These are phyloP conservation scores for Globodera ellingtonae DNA, from an alignment of 1,140 invertebrate genomes.

Conservation along the genomic window DNA sequence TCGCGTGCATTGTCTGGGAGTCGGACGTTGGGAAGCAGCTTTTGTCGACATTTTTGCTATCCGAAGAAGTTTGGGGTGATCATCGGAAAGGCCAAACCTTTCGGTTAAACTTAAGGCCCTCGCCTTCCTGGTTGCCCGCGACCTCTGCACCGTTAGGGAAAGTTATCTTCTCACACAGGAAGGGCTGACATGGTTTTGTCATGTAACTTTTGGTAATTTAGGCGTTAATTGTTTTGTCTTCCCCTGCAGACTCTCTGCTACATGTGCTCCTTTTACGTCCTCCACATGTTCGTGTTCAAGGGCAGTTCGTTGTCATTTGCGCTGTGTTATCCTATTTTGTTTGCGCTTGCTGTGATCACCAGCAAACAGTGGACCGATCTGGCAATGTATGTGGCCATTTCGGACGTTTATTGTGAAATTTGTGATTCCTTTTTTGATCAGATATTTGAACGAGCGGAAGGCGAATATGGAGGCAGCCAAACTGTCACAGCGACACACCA, in stretches of 20 bases:
- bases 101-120: slow-evolving; percentile 8
- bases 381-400: background rate
- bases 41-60: slow-evolving; percentile 33
- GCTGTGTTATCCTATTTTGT: background rate
- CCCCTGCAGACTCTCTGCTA: slow-evolving; percentile 2
- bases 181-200: slow-evolving; percentile 3
- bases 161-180: slow-evolving; percentile 3
- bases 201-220: slow-evolving; percentile 6
- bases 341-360: slow-evolving; percentile 3
- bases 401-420: background rate
- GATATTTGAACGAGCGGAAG: slow-evolving; percentile 24
- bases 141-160: slow-evolving; percentile 17
- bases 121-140: slow-evolving; percentile 20
- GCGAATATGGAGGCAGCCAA: slow-evolving; percentile 29
- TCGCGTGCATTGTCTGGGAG: slow-evolving; percentile 32
- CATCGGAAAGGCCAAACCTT: too few species aligned
- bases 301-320: slow-evolving; percentile 18
- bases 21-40: slow-evolving; percentile 25
- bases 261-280: slow-evolving; percentile 12
- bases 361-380: slow-evolving; percentile 19
- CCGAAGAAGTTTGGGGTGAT: slow-evolving; percentile 8
- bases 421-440: background rate
- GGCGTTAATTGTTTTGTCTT: background rate
- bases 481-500: slow-evolving; percentile 16
- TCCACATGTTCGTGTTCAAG: slow-evolving; percentile 6